These are phyloP conservation scores for Sinocyclocheilus anshuiensis DNA, from an alignment of 2,113 vertebrate species.

Conservation along the genomic window DNA sequence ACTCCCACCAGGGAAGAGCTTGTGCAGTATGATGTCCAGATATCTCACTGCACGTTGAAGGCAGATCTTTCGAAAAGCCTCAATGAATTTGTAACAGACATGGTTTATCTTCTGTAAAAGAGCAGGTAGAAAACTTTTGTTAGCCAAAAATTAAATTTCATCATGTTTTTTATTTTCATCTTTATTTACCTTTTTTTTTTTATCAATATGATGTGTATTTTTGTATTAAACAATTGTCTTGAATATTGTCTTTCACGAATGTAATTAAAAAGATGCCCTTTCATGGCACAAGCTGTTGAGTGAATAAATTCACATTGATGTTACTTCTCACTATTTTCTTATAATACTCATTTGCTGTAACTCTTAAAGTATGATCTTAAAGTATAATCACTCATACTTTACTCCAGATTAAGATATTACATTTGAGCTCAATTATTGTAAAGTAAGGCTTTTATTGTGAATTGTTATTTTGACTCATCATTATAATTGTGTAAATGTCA, in stretches of 20 bases:
- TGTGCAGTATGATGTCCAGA: neutral
- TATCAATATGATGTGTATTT: too few relatives aligned
- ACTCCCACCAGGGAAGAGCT: conserved; percentile 13
- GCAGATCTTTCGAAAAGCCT: neutral
- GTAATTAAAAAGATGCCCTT: neutral
- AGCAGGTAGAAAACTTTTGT: neutral
- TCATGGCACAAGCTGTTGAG: neutral
- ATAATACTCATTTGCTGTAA: neutral
- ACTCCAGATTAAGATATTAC: neutral
- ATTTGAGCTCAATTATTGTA: neutral
- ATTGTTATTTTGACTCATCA: neutral
- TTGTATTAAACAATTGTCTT: too few relatives aligned
- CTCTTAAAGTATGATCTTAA: neutral
- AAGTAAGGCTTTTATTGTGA: neutral
- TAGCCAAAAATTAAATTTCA: neutral
- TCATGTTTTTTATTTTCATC: neutral
- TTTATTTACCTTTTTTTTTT: too few relatives aligned
- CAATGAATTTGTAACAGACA: conserved; percentile 23
- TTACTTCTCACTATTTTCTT: neutral
- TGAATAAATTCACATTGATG: neutral
- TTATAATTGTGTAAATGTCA: neutral
- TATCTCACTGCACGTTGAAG: accelerated
- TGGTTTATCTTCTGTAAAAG: conserved; percentile 25
- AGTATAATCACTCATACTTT: neutral
- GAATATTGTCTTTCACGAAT: too few relatives aligned